Base-by-base conservation (phyloP, 2,797 vertebrate species). In the Lithobates sylvaticus region DNA sequence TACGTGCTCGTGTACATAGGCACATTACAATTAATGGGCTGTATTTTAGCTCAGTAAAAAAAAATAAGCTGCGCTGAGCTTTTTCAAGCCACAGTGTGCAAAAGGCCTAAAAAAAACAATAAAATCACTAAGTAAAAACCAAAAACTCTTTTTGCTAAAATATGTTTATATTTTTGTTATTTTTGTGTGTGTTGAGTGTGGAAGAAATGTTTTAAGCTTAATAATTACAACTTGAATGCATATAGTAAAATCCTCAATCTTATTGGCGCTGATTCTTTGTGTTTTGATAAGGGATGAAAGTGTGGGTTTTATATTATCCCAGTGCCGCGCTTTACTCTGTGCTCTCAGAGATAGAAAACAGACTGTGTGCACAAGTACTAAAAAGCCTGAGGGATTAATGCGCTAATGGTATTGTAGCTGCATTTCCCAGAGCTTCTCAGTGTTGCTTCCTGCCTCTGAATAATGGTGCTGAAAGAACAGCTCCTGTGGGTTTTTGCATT, bases 381-480 rank as follows among this genome's bases (percentile, higher is more conserved):
- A 80, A 78, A 71, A 71, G 58, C 84, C 73, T 2, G 16, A 76
- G 72, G 71, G 84, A 76, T 86, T 86, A 81, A 86, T 81, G 84
- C 44, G 78, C 64, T 76, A 76, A 86, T 86, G 78, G 78, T 80
- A 44, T 85, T 79, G 70, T 67, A 50, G 39, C 70, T 85, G 69
- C 16, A 80, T 69, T 80, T 85, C 39, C 39, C 47, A 64, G 13
- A 32, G 74, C 47, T 67, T 69, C 76, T 65, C 78, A 61, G 71
- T 75, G 61, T 75, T 85, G 23, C 64, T 85, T 85, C 84, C 64
- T 76, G 84, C 58, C 44, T 68, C 2, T 32, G 61, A 75, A 85
- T 85, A 85, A 85, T 85, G 78, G 78, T 80, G 39, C 77, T 81
- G 77, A 81, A 80, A 85, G 78, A 78, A 85, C 58, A 85, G 77